phyloP scores from a whole-genome alignment of 1,140 invertebrate species.

The Diorhabda elongata region DNA sequence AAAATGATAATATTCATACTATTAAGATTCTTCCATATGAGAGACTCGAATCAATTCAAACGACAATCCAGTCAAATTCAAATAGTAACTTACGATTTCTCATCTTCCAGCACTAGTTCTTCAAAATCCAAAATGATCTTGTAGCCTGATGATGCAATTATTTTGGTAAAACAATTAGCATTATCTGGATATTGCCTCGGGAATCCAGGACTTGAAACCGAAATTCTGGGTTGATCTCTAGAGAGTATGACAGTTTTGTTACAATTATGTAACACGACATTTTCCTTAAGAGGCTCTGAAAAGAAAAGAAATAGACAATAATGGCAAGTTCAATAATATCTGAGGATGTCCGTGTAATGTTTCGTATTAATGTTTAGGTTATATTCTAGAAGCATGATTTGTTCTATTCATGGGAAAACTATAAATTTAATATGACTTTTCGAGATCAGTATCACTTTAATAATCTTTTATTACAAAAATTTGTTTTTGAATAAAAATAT shows the following conservation, averaged over 20 bases:
- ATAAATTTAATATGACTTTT: too few relatives aligned
- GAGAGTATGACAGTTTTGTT: constrained; percentile 60
- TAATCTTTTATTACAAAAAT: too few relatives aligned
- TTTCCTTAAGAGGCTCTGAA: constrained; percentile 42
- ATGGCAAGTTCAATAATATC: too few relatives aligned
- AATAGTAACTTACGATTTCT: constrained; percentile 58
- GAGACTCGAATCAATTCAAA: too few relatives aligned
- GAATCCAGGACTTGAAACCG: constrained; percentile 64
- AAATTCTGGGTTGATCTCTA: constrained; percentile 54
- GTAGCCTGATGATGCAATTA: constrained; percentile 57
- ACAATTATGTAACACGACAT: constrained; percentile 51
- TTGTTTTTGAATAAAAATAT: too few relatives aligned
- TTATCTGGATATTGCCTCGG: constrained; percentile 68
- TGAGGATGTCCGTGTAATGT: too few relatives aligned
- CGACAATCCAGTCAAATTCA: background rate
- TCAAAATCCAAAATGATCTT: constrained; percentile 63
- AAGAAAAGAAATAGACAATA: constrained; percentile 6
- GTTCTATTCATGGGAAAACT: too few relatives aligned
- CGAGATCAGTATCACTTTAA: too few relatives aligned
- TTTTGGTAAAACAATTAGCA: constrained; percentile 57
- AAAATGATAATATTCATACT: too few relatives aligned
- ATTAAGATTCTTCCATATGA: too few relatives aligned
- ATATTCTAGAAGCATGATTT: too few relatives aligned
- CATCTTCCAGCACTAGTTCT: constrained; percentile 64
- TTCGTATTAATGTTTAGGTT: too few relatives aligned